These are phyloP conservation scores for Amblyjoppa fuscipennis DNA, from an alignment of 2,888 invertebrate species.

Conservation along the genomic window DNA sequence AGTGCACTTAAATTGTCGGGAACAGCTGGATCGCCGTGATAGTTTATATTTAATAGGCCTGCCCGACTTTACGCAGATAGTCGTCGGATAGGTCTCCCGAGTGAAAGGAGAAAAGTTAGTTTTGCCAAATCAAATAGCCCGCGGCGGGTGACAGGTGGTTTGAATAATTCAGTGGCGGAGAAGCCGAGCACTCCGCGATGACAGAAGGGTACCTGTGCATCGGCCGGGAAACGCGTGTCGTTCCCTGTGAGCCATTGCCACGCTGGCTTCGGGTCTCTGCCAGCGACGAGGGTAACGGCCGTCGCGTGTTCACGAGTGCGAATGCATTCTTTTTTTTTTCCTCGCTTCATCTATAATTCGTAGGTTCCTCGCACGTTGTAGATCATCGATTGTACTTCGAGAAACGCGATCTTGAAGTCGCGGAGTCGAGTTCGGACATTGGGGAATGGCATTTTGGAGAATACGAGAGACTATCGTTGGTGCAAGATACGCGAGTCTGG, in stretches of 20 bases:
- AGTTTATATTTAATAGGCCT: background rate
- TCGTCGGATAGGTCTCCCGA: background rate
- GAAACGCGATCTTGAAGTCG: slow-evolving; percentile 37
- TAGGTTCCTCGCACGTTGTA: background rate
- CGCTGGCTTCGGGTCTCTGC: slow-evolving; percentile 27
- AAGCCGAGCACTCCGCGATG: slow-evolving; percentile 17
- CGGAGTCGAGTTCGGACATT: background rate
- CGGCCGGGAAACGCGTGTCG: slow-evolving; percentile 2
- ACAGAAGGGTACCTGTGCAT: slow-evolving; percentile 2
- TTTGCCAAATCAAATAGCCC: slow-evolving; percentile 40
- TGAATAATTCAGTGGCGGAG: slow-evolving; percentile 17
- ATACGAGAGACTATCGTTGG: no score
- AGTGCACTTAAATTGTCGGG: background rate
- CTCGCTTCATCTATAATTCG: slow-evolving; percentile 15
- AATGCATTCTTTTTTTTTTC: slow-evolving; percentile 8
- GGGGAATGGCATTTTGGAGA: background rate
- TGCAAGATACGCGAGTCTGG: background rate
- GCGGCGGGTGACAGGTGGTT: slow-evolving; percentile 24
- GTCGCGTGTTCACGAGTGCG: slow-evolving; percentile 20
- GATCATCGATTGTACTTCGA: slow-evolving; percentile 25
- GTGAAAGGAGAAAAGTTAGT: slow-evolving; percentile 24
- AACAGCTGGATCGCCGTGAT: background rate
- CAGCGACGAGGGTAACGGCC: slow-evolving; percentile 43
- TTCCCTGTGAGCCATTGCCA: slow-evolving; percentile 6
- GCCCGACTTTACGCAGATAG: slow-evolving; percentile 1